Base-by-base conservation (phyloP, 2,797 vertebrate species). In the Smutsia temminckii region DNA sequence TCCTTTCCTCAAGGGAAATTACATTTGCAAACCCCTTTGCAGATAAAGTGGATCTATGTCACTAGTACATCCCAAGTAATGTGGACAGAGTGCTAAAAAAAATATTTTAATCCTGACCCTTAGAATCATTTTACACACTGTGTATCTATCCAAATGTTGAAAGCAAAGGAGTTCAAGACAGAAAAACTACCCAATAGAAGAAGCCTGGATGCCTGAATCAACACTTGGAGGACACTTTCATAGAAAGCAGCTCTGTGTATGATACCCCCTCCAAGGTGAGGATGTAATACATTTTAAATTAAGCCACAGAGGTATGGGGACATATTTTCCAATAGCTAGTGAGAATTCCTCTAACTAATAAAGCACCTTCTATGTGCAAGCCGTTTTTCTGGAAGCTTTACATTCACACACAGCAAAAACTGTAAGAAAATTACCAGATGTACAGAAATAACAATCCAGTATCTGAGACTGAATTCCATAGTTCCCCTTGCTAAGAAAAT, bases 241-340 rank as follows among this genome's bases (percentile, higher is more conserved):
- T 11, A 51, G 5, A 42, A 34, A 4, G 6, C 21, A 40, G 21
- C 11, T 3, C 6, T 18, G 74, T 46, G 2, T 3, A 27, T 1
- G 42, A 0, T 8, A 46, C 1, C 18, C 1, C 18, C 0, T 75
- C 57, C 32, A 27, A n/a, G 13, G 4, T 21, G 8, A 83, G 7
- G 0, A 74, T 32, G n/a, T 1, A 51, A 34, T 12, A 34, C 1
- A 71, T 21, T 78, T 61, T 51, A 46, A 77, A 25, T 51, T 32
- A 74, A 68, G 37, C 1, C 40, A 34, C 2, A 1, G 6, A 61
- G 14, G 42, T 64, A 57, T 14, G 6, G 21, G 10, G 14, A 59
- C 42, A 75, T 72, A 37, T 59, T 64, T 71, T 87, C 85, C 21
- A 40, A 34, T 5, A 69, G 21, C 13, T 68, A 17, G 8, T 46